Evolutionary conservation across 2,113 vertebrate species (phyloP), one percentile per base, ranked within the genome.

Genomic region (Macaca mulatta): DNA sequence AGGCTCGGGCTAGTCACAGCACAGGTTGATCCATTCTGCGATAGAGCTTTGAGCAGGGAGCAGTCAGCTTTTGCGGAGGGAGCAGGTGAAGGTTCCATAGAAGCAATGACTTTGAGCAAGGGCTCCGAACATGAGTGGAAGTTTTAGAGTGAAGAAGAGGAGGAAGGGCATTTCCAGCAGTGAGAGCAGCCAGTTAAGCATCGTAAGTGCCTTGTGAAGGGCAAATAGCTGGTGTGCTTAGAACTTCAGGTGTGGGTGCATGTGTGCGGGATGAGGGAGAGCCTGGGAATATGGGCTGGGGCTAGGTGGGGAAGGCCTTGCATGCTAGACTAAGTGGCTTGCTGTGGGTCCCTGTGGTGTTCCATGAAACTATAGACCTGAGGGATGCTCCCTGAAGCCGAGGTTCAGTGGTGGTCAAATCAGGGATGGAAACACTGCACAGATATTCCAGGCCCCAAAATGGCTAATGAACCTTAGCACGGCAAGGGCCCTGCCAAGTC

Each of bases 401-500:
- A 59, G 38, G 35, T 6, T 43, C 75, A 1, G 0, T 27, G 77
- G 92, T 1, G 52, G 82, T 23, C 64, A 35, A 17, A 17, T 40
- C 72, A 57, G 67, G 55, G 7, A 1, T 43, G 30, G 30, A 82
- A 57, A 61, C 0, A 16, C 38, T 45, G 22, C 11, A 0, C 6
- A 23, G 52, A 2, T 27, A 11, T 10, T 10, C 43, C 18, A 2
- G 30, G 45, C n/a, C 64, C 7, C 30, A 11, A 32, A 8, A 16
- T 3, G 18, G 32, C 72, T 5, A 3, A 2, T 2, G 17, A 11
- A 2, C 17, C 2, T 40, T 30, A 5, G 38, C 7, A 13, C 25
- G 3, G 14, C 8, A 50, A 83, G 50, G 84, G 45, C 30, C 64
- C 84, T 16, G 85, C 20, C 23, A n/a, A 83, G 75, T 57, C 75